phyloP scores from a whole-genome alignment of 2,797 vertebrate species.

The Tokudaia muenninki region DNA sequence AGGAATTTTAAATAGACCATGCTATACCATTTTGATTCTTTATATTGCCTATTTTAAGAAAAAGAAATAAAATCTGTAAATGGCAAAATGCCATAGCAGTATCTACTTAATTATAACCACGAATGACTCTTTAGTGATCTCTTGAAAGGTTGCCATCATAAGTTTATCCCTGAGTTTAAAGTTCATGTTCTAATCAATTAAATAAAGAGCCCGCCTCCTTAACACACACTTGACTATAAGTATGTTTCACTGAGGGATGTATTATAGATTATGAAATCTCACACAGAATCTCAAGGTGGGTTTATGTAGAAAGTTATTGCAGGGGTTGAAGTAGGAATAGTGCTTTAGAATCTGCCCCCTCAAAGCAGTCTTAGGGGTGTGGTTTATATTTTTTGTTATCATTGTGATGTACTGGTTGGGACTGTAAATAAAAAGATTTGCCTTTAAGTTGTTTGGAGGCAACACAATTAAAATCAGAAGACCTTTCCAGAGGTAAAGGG shows the following conservation, averaged over 20 bases:
- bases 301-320: not conserved
- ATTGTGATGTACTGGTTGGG: not conserved
- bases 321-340: not conserved
- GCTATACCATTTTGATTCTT: constrained; percentile 12
- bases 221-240: not conserved
- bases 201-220: not conserved
- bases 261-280: not conserved
- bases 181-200: not conserved
- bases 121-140: not conserved
- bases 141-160: constrained; percentile 2
- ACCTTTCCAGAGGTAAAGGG: not conserved
- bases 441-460: constrained; percentile 1
- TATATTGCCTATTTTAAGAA: not conserved
- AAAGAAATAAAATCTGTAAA: not conserved
- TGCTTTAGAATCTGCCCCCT: not conserved
- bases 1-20: constrained; percentile 45
- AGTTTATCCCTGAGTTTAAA: not conserved
- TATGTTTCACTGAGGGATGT: not conserved
- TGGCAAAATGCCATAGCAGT: constrained; percentile 22
- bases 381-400: not conserved
- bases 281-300: not conserved
- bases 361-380: not conserved
- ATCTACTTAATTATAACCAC: constrained; percentile 17
- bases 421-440: not conserved
- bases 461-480: not conserved